Evolutionary conservation across 2,888 invertebrate species (phyloP), one percentile per base, ranked within the genome.

Genomic region (Drosophila buzzatii): DNA sequence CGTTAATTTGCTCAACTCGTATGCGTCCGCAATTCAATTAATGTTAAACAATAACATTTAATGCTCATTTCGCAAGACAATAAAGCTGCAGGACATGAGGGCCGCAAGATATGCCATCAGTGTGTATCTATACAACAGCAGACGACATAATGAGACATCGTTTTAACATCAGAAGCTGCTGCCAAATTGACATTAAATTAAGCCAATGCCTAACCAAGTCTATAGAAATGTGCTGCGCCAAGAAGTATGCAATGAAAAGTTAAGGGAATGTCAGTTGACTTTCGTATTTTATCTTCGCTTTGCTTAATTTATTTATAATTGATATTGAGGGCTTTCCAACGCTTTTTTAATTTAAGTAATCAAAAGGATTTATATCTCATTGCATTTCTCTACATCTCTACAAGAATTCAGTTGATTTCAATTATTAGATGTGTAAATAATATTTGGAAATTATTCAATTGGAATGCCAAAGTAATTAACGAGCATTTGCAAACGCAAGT

Each of bases 11-110:
- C 56, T 61, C 55, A 51, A 45, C 31, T 35, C 35, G 45, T 35
- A 37, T 52, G 69, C 41, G 61, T 12, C 10, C 64, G 68, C 77
- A 79, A 79, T 78, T 78, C 72, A 78, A 78, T 78, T 78, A 79
- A 79, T 79, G 68, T 65, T 75, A 35, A 42, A 49, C 74, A 75
- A 76, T 81, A 76, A 76, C 55, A 63, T 76, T 73, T 64, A 70
- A 68, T 70, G 80, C 23, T 33, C 58, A 41, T 37, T 58, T 62
- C 74, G 58, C 20, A 39, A 31, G 59, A 10, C 59, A 52, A 20
- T 44, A 52, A 59, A 59, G 16, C 70, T 27, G 56, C 65, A 65
- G 65, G 61, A 58, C 49, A 64, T 41, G 3, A 20, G 12, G 12
- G 16, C 9, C 39, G 33, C 47, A 33, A 31, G 41, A 66, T 51